Evolutionary conservation across 1,140 invertebrate genomes (phyloP), one percentile per base, ranked within the genome.

Genomic region (Atta texana): DNA sequence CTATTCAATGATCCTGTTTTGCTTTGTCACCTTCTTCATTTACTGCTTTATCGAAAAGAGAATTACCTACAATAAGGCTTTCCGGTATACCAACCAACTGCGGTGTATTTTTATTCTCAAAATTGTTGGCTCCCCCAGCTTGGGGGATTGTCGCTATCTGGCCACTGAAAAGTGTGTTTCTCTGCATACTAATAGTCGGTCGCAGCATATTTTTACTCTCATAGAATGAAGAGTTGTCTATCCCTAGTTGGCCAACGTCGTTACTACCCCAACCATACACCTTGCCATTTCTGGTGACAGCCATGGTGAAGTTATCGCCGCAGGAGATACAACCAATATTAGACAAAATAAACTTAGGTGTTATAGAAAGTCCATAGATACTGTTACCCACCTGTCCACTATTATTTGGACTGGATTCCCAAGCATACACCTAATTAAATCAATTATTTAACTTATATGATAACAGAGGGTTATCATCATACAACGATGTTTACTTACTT

Each of bases 221-320:
- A 92, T 96, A 96, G 24, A 24, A 0, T 24, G 24, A 24, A 24
- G 0, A 24, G 91, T 24, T 97, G 76, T 96, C 96, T 84, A 96
- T 94, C 2, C 66, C 66, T 21, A 69, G 12, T 89, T 97, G 96
- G 8, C 96, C 97, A 92, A 96, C 96, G 1, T 96, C 96, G 93
- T 97, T 97, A 88, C 96, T 96, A 18, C 97, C 97, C 97, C 97
- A 97, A 28, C 96, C 96, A 93, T 96, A 97, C 16, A 97, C 96
- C 90, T 97, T 96, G 39, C 97, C 97, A 92, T 95, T 96, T 71
- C 96, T 96, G 51, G 96, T 95, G 0, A 97, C 93, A 24, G 96
- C 96, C 93, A 97, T 95, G 39, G 96, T 97, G 3, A 96, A 97
- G 0, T 96, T 96, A 92, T 97, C 96, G 53, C 97, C 96, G 93